A percentile compares a stretch with the other conserved stretches of the same genome.
phyloP scores from a whole-genome alignment of 1,140 invertebrate species.

The Papilio glaucus region DNA sequence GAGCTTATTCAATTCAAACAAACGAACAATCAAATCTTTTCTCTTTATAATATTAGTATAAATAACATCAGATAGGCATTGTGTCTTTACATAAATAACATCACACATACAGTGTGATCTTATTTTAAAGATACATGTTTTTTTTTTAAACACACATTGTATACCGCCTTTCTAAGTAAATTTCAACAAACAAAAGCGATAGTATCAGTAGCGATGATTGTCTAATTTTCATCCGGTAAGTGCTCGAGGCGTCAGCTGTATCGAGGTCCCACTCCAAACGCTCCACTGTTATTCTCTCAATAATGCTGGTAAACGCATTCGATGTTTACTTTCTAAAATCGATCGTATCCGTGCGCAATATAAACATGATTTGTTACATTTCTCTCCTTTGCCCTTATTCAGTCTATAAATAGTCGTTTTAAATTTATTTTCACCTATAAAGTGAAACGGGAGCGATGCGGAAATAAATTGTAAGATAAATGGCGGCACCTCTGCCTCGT shows the following conservation, averaged over 20 bases:
- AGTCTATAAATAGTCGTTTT: slow-evolving; percentile 65
- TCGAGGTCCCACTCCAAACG: slow-evolving; percentile 37
- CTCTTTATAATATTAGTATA: too few species aligned
- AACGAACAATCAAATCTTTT: too few species aligned
- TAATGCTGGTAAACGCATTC: slow-evolving; percentile 43
- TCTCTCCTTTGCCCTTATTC: slow-evolving; percentile 64
- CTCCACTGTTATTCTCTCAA: slow-evolving; percentile 39
- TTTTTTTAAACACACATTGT: slow-evolving; percentile 59
- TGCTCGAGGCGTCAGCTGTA: slow-evolving; percentile 40
- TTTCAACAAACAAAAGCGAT: slow-evolving; percentile 39
- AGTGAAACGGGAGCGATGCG: slow-evolving; percentile 70
- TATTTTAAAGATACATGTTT: slow-evolving; percentile 55
- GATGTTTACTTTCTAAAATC: slow-evolving; percentile 59
- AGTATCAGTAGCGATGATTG: slow-evolving; percentile 34
- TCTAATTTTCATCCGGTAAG: slow-evolving; percentile 39
- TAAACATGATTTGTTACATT: slow-evolving; percentile 71
- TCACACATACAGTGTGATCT: too few species aligned
- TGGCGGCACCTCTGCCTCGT: slow-evolving; percentile 52
- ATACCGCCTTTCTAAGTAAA: slow-evolving; percentile 59
- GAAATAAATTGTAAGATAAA: slow-evolving; percentile 75
- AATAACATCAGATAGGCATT: too few species aligned
- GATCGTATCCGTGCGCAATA: slow-evolving; percentile 55
- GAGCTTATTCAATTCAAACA: too few species aligned
- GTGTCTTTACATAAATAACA: too few species aligned
- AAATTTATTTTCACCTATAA: slow-evolving; percentile 73